Percentiles rank a stretch among this genome's conserved stretches.
phyloP scores from a whole-genome alignment of 30 jellyfish, hydroid and myxozoan species.

The Clytia hemisphaerica region DNA sequence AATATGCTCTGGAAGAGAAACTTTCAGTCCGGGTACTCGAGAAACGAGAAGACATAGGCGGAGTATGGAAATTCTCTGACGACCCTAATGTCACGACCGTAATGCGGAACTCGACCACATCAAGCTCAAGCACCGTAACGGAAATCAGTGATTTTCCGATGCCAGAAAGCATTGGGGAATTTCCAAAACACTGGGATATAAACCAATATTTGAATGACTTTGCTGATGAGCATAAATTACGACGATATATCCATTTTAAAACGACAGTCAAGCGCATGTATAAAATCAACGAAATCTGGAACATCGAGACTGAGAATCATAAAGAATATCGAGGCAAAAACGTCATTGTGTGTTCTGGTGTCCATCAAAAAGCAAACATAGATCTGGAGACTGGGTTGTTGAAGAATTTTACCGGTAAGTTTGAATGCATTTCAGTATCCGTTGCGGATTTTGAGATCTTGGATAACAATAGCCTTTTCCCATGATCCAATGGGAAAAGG shows the following conservation, averaged over 20 bases:
- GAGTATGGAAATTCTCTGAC: slow-evolving; percentile 75
- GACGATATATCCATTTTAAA: slow-evolving; percentile 34
- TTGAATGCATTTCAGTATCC: too few species aligned
- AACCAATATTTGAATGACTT: slow-evolving; percentile 39
- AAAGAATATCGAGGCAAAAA: slow-evolving; percentile 41
- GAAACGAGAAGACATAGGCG: slow-evolving; percentile 64
- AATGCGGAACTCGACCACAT: slow-evolving; percentile 60
- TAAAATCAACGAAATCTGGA: slow-evolving; percentile 42
- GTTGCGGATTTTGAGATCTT: too few species aligned
- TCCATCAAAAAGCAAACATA: slow-evolving; percentile 60
- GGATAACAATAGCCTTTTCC: too few species aligned
- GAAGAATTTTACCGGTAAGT: slow-evolving; percentile 55
- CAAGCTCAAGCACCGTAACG: slow-evolving; percentile 77
- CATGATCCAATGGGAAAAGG: too few species aligned
- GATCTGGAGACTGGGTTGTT: slow-evolving; percentile 18
- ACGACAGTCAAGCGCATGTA: slow-evolving; percentile 40
- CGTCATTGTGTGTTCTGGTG: slow-evolving; percentile 77
- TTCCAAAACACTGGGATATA: slow-evolving; percentile 70
- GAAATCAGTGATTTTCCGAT: slow-evolving; percentile 92
- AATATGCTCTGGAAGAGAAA: slow-evolving; percentile 59
- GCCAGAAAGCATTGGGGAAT: slow-evolving; percentile 78
- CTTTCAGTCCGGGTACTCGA: slow-evolving; percentile 57
- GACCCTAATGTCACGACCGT: slow-evolving; percentile 60
- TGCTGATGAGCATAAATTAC: slow-evolving; percentile 35
- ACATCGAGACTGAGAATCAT: slow-evolving; percentile 24